These are phyloP conservation scores for Dendrolimus houi DNA, from an alignment of 2,888 invertebrate genomes.

Conservation along the genomic window DNA sequence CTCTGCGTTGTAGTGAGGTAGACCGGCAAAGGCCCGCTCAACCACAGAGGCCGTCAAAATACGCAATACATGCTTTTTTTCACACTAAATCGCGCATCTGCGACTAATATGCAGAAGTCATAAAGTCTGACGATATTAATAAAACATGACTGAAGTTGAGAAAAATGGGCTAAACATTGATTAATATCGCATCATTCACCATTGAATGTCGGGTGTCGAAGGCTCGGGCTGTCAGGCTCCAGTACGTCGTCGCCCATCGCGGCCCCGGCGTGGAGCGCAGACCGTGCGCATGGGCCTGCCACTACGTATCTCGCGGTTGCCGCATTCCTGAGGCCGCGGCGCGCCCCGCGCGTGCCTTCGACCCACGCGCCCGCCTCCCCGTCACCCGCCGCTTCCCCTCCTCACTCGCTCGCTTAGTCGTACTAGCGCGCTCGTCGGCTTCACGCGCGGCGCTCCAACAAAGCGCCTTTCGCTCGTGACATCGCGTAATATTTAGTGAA, in stretches of 20 bases:
- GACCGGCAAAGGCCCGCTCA: too few species aligned
- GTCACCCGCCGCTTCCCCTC: constrained; percentile 9
- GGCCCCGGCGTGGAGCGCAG: constrained; percentile 15
- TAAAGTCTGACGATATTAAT: too few species aligned
- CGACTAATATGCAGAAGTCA: too few species aligned
- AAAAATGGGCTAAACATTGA: too few species aligned
- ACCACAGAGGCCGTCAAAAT: too few species aligned
- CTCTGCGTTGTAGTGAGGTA: too few species aligned
- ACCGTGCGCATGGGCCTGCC: neutral
- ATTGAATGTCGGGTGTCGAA: neutral
- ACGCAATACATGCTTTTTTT: too few species aligned
- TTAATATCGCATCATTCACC: neutral
- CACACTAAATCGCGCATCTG: too few species aligned
- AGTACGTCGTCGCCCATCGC: constrained; percentile 13
- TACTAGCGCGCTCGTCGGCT: constrained; percentile 50
- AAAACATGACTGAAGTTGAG: too few species aligned
- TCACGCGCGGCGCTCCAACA: constrained; percentile 38
- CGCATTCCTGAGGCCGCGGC: constrained; percentile 69
- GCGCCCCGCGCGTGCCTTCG: constrained; percentile 77
- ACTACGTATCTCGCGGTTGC: constrained; percentile 30
- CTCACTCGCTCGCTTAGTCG: constrained; percentile 42
- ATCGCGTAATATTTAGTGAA: constrained; percentile 57
- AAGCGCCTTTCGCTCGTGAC: constrained; percentile 31
- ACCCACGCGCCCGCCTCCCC: constrained; percentile 82
- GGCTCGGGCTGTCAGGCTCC: constrained; percentile 7